These are phyloP conservation scores for Lepidochrysops patricia DNA, from an alignment of 2,888 invertebrate species.

Conservation along the genomic window DNA sequence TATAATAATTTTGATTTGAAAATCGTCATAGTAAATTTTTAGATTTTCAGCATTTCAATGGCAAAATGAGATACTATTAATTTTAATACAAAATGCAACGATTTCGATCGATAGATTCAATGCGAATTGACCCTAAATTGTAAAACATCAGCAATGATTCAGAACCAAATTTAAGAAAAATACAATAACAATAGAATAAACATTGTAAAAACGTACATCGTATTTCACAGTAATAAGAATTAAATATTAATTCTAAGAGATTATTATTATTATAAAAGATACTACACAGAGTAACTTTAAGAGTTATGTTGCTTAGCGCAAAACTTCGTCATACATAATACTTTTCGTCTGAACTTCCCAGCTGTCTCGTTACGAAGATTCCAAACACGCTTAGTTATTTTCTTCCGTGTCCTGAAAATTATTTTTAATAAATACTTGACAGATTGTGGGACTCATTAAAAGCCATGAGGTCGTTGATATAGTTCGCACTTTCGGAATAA, in stretches of 20 bases:
- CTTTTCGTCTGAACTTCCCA: background rate
- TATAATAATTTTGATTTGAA: no score
- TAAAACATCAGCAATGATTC: no score
- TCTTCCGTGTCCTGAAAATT: constrained; percentile 51
- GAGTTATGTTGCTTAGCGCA: background rate
- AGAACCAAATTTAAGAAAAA: background rate
- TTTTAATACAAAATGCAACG: no score
- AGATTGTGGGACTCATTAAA: no score
- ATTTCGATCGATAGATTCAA: no score
- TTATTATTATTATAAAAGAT: background rate
- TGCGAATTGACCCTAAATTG: no score
- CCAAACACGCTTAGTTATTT: constrained; percentile 31
- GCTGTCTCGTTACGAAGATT: background rate
- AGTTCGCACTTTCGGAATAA: no score
- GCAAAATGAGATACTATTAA: background rate
- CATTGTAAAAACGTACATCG: no score
- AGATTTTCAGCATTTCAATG: background rate
- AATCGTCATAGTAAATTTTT: background rate
- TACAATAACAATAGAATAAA: background rate
- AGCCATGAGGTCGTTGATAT: no score
- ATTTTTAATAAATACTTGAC: no score
- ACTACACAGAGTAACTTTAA: background rate
- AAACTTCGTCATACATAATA: background rate
- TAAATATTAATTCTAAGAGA: background rate
- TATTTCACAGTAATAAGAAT: no score